phyloP scores from a whole-genome alignment of 2,113 vertebrate genomes.

The Malurus elegans region DNA sequence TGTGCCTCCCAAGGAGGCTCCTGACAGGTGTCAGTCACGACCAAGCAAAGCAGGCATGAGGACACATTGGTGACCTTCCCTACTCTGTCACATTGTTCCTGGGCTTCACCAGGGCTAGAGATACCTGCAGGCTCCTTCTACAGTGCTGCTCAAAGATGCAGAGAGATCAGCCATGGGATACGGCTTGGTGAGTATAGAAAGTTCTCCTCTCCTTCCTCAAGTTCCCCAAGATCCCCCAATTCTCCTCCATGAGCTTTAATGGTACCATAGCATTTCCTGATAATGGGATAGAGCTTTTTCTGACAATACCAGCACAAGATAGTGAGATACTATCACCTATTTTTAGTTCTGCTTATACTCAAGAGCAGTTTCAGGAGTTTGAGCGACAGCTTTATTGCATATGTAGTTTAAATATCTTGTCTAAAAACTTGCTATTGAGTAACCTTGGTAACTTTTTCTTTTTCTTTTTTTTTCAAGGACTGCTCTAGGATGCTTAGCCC shows the following conservation, averaged over 20 bases:
- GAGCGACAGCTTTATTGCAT: neutral
- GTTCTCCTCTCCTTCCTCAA: neutral
- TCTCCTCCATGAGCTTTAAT: neutral
- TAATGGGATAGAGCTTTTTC: neutral
- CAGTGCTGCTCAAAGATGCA: neutral
- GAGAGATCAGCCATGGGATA: neutral
- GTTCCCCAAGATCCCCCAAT: neutral
- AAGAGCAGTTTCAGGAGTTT: neutral
- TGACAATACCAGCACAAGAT: neutral
- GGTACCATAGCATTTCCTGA: neutral
- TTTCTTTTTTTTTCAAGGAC: neutral
- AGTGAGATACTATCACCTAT: neutral
- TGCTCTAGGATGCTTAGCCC: neutral
- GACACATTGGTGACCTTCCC: neutral
- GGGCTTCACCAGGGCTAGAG: neutral
- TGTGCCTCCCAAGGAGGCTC: neutral
- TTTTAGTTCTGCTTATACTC: neutral
- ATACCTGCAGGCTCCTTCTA: neutral
- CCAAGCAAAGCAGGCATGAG: neutral
- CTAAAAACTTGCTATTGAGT: neutral
- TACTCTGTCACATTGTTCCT: accelerated
- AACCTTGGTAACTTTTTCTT: neutral
- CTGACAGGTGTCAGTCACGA: accelerated
- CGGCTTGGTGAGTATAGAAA: neutral
- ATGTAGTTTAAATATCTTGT: neutral